Evolutionary conservation across 1,140 invertebrate species (phyloP), one percentile per base, ranked within the genome.

Genomic region (Lucilia sericata): DNA sequence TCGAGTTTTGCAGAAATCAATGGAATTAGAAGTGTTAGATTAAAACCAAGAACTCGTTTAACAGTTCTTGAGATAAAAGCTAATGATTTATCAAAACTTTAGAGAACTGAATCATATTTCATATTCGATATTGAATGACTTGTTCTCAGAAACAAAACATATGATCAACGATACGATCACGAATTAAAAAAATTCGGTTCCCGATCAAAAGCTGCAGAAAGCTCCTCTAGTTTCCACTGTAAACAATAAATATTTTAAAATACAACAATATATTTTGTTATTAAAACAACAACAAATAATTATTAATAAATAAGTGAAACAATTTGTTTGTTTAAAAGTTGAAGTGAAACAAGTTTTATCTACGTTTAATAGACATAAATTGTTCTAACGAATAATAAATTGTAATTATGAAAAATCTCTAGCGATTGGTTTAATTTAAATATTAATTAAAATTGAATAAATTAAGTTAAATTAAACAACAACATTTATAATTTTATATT

Each of bases 361-460:
- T 70, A 21, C 9, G n/a, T 21, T 70, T 21, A 70, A 21, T 21
- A n/a, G 65, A 70, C 65, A 70, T 70, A 70, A 70, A 70, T 70
- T 70, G 65, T 70, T 21, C 5, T 25, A 21, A 70, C 65, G 65
- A 70, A 70, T 70, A 70, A 70, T 70, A 70, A 70, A 70, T 70
- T 70, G 65, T 70, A 70, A 70, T 70, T 70, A 70, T 70, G 65
- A 70, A 70, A 25, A 70, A 70, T 70, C 65, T 70, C 55, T n/a
- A 1, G 42, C 55, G n/a, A 21, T 70, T 19, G 65, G 19, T 21
- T 70, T 8, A 70, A 70, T 70, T 70, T 70, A 70, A 70, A 70
- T 70, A 70, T 21, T 21, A 70, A 70, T 70, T 70, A 70, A 25
- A 70, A 70, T 21, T 25, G n/a, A 70, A 70, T 70, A 60, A 17